Percentiles rank a stretch among this genome's conserved stretches.
Conservation (phyloP, 2,888 invertebrate species). For the Melanostoma scalare region DNA sequence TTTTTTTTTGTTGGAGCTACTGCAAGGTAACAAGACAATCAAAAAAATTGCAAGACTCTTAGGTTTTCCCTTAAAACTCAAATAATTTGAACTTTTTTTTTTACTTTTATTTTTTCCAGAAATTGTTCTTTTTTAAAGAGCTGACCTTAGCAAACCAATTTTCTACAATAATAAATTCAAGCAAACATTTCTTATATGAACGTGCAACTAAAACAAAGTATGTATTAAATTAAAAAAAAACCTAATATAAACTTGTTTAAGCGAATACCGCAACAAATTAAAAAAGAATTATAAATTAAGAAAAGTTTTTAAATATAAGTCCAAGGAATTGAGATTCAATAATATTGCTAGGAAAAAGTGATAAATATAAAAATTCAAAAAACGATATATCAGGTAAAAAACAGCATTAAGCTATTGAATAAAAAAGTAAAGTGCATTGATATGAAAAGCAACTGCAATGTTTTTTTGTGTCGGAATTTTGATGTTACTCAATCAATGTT, state of each 20-base stretch:
- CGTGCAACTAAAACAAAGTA: constrained; percentile 4
- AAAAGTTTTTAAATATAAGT: constrained; percentile 3
- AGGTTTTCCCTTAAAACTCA: no score
- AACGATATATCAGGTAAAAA: constrained; percentile 61
- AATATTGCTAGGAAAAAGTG: constrained; percentile 38
- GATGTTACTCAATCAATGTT: constrained; percentile 5
- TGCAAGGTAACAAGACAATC: no score
- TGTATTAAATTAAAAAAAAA: constrained; percentile 6
- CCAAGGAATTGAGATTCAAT: constrained; percentile 54
- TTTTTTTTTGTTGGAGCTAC: no score
- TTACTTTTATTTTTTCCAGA: constrained; percentile 50
- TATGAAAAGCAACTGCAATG: constrained; percentile 18
- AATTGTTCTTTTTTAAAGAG: constrained; percentile 52
- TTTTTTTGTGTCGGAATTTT: constrained; percentile 9
- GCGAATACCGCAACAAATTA: no score
- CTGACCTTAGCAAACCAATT: constrained; percentile 44
- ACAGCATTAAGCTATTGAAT: constrained; percentile 31
- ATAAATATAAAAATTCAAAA: constrained; percentile 33
- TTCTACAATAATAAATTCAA: constrained; percentile 13
- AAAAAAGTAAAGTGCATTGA: constrained; percentile 27
- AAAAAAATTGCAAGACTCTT: no score
- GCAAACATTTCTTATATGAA: constrained; percentile 4
- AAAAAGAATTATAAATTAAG: constrained; percentile 17
- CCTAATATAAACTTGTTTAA: neutral
- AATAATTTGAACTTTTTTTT: neutral